Evolutionary conservation across 2,113 vertebrate genomes (phyloP), one percentile per base, ranked within the genome.

Genomic region (Psettodes erumei): DNA sequence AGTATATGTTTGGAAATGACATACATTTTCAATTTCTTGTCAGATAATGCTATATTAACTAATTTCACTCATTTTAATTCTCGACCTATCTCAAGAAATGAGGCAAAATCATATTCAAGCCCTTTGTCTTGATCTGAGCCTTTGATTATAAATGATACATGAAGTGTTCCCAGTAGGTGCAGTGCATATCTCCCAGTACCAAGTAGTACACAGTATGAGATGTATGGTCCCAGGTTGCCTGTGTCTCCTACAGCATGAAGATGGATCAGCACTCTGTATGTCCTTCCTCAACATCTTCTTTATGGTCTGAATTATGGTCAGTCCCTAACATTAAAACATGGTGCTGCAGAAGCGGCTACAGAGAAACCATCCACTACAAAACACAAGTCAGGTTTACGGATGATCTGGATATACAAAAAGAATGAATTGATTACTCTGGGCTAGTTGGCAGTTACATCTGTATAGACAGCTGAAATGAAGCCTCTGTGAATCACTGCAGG

Each of bases 231-330:
- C 63, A 48, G 56, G 75, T 71, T 51, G 76, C 62, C 27, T 74
- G 55, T 69, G 50, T 56, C 58, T 60, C 50, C 69, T 75, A 70
- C 71, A 78, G 43, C 48, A 60, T 48, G 19, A 69, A 66, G 55
- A 84, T 86, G 79, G 91, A 82, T 88, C 79, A 85, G 81, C 75
- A 76, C 28, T 27, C 23, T 67, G 8, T 53, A 67, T 51, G 59
- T 71, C 65, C 47, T 71, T 65, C 56, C 74, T 81, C 77, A 76
- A 71, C 74, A 75, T 73, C 77, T 70, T 27, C 40, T 35, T 67
- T 66, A 65, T 19, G 48, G 75, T 54, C 63, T 76, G 71, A 83
- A 42, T 64, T 73, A 56, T 8, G 61, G 68, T 38, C 32, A 23
- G 72, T 53, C 37, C 19, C 53, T 62, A 16, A 59, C 56, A 59